Evolutionary conservation across 2,797 vertebrate species (phyloP), one percentile per base, ranked within the genome.

Genomic region (Crenichthys baileyi): DNA sequence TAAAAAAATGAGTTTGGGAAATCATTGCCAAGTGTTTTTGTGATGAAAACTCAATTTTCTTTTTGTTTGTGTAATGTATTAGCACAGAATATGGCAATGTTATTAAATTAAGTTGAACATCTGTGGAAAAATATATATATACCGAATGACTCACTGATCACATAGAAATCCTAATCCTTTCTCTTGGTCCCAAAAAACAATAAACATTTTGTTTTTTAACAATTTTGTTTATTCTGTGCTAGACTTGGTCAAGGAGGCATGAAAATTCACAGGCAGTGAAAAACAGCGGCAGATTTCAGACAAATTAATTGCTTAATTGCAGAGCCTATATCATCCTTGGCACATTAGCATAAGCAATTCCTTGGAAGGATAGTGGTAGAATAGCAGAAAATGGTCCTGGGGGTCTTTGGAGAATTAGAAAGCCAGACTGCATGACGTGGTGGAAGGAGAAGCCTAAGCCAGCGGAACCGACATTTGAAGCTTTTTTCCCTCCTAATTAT

Each of bases 321-420:
- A 94, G 92, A 94, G 94, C 95, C 95, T 96, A 95, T 96, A 96
- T 90, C 90, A 94, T 94, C 93, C 88, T 88, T 90, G 67, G 67
- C 93, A 93, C 96, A 96, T 97, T 97, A 97, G 95, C 95, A 96
- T 96, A 97, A 96, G 95, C 94, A 93, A 96, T 96, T 96, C 95
- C 89, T 95, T 92, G 91, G 95, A 94, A 94, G 94, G 91, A 84
- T 93, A 95, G 90, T 94, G 95, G 95, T 95, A 96, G 95, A 95
- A 96, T 96, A 96, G 96, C 96, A 96, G 96, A 97, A 97, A 97
- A 97, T 96, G 96, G 96, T 95, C 96, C 96, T 95, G 95, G 96
- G 94, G 96, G 95, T 95, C 94, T 94, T 94, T 93, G 78, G 96
- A 95, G 96, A 97, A 96, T 97, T 96, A 95, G 94, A 96, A 94